Conservation (phyloP, 2,113 vertebrate genomes). For the Nyctereutes procyonoides region DNA sequence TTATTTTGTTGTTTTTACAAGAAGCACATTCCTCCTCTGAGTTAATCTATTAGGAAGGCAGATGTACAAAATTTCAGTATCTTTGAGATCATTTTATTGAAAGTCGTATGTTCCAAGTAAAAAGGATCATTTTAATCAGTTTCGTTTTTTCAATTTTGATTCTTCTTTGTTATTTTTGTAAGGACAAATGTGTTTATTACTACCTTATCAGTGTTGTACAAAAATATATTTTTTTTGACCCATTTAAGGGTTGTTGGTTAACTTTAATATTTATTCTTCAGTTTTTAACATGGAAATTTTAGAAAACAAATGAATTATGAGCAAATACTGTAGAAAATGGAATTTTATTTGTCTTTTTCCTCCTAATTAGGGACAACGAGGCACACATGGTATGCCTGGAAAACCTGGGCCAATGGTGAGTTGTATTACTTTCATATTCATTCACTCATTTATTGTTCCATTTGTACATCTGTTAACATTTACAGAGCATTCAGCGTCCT, state of each 20-base stretch:
- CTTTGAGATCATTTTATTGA: background rate
- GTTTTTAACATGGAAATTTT: background rate
- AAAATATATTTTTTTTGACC: background rate
- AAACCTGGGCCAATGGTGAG: slow-evolving; percentile 92
- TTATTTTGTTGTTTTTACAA: background rate
- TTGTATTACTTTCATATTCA: background rate
- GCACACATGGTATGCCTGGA: slow-evolving; percentile 93
- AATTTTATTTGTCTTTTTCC: background rate
- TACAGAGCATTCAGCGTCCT: background rate
- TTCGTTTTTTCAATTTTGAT: slow-evolving; percentile 4
- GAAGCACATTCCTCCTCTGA: background rate
- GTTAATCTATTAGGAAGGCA: background rate
- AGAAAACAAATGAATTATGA: background rate
- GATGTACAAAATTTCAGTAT: background rate
- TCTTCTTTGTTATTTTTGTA: background rate
- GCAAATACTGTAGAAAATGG: background rate
- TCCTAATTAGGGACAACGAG: slow-evolving; percentile 91
- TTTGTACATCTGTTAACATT: background rate
- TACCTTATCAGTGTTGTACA: background rate
- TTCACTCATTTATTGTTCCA: background rate
- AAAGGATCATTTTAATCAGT: background rate
- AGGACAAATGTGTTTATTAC: background rate
- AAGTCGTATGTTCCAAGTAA: background rate
- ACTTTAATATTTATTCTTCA: slow-evolving; percentile 45
- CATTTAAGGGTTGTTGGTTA: background rate